These are phyloP conservation scores for Phrynosoma platyrhinos DNA, from an alignment of 2,113 vertebrate genomes.

Conservation along the genomic window DNA sequence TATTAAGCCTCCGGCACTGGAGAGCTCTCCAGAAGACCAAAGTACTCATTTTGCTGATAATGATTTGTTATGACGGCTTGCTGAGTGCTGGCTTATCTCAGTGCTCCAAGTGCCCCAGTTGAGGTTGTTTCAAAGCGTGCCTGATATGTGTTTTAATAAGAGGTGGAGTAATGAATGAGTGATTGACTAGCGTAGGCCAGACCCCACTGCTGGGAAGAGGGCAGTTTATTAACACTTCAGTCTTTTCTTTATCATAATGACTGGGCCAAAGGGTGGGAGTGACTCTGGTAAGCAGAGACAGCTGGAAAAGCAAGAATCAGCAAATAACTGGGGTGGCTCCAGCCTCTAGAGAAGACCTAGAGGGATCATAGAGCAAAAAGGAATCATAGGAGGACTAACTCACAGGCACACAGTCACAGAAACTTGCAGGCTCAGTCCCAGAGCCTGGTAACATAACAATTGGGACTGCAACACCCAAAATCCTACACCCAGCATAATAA, in stretches of 20 bases:
- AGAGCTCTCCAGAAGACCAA: slow-evolving; percentile 32
- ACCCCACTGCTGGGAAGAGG: background rate
- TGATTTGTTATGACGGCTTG: background rate
- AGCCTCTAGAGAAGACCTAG: background rate
- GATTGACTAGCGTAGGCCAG: slow-evolving; percentile 29
- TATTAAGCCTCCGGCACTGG: slow-evolving; percentile 4
- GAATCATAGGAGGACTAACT: background rate
- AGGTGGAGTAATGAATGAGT: slow-evolving; percentile 55
- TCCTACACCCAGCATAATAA: too few species aligned
- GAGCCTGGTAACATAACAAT: too few species aligned
- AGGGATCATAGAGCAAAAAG: fast-evolving
- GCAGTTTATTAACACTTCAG: background rate
- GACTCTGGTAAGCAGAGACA: fast-evolving
- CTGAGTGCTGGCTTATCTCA: slow-evolving; percentile 34
- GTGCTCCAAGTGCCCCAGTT: fast-evolving
- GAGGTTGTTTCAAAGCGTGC: background rate
- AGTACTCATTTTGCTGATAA: slow-evolving; percentile 37
- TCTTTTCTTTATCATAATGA: background rate
- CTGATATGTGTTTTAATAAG: background rate
- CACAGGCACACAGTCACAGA: too few species aligned
- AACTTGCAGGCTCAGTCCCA: too few species aligned
- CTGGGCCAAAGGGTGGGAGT: slow-evolving; percentile 6
- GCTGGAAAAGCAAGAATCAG: fast-evolving
- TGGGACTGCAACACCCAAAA: too few species aligned
- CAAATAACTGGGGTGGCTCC: background rate